phyloP scores from a whole-genome alignment of 1,140 invertebrate genomes.

The Caenorhabditis brenneri region DNA sequence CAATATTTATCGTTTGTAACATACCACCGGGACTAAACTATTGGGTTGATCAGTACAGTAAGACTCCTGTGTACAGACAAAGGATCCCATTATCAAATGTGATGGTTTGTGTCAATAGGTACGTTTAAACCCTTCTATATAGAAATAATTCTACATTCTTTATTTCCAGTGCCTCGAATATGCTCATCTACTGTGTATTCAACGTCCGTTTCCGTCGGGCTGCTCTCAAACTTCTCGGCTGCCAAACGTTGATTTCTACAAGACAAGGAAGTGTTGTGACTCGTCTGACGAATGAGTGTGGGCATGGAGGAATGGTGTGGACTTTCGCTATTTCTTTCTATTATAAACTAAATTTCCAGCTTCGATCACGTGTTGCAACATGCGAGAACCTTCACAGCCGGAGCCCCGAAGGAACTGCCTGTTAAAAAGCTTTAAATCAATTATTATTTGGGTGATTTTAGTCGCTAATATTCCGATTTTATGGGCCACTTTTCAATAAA shows the following conservation, averaged over 20 bases:
- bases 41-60: conserved; percentile 62
- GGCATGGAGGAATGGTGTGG: neutral
- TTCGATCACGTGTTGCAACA: neutral
- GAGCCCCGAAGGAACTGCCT: neutral
- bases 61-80: conserved; percentile 22
- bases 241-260: neutral
- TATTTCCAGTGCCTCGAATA: conserved; percentile 44
- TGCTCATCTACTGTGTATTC: conserved; percentile 51
- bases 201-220: conserved; percentile 40
- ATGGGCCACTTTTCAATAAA: conserved; percentile 4
- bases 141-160: neutral
- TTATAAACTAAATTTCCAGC: neutral
- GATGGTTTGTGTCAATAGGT: conserved; percentile 69
- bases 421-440: neutral
- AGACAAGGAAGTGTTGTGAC: conserved; percentile 2
- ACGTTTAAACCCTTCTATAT: neutral
- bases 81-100: conserved; percentile 66
- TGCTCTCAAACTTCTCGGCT: neutral
- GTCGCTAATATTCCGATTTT: neutral
- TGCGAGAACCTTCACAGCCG: neutral
- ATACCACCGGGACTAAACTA: conserved; percentile 64
- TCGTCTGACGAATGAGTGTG: neutral
- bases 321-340: neutral
- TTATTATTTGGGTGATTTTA: neutral
- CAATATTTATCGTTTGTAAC: conserved; percentile 65